Evolutionary conservation across 2,113 vertebrate genomes (phyloP), one percentile per base, ranked within the genome.

Genomic region (Pangasianodon hypophthalmus): DNA sequence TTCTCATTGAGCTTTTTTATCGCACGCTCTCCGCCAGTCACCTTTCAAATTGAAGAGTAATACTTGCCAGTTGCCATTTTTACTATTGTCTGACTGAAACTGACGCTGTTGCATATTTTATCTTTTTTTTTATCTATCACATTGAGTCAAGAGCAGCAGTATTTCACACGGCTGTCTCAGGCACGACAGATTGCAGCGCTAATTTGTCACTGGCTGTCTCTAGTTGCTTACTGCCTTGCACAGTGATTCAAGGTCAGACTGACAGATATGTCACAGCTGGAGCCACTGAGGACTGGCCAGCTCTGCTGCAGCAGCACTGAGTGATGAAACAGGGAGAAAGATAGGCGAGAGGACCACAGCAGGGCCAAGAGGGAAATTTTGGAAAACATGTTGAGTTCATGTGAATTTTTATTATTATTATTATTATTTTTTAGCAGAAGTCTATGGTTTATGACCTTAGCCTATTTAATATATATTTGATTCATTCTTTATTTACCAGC

Each of bases 271-370:
- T 92, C 91, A 92, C 90, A 92, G 85, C 84, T 92, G 85, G 81
- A 91, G 88, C 81, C 90, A 85, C 91, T 69, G 82, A 92, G 89
- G 91, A 88, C 85, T 90, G 89, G 85, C 87, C 91, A 89, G 88
- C 88, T 90, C 85, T 84, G 80, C 80, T 83, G 87, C 91, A 75
- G 88, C 91, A 89, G 82, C 80, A 88, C 90, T 69, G 90, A 90
- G 62, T 92, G 91, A 92, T 92, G 91, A 92, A 92, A 92, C 91
- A 82, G 86, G 89, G 88, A 84, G 91, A 88, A 91, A 92, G 91
- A 90, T 89, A 62, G 88, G 84, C 75, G 8, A 91, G 87, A 84
- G 75, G 91, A 89, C 91, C 88, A 87, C 58, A 75, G 90, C 62
- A 48, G 48, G 79, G 85, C 85, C 41, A 75, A 82, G 73, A 90